Base-by-base conservation (phyloP, 1,140 invertebrate genomes). In the Drosophila sturtevanti region DNA sequence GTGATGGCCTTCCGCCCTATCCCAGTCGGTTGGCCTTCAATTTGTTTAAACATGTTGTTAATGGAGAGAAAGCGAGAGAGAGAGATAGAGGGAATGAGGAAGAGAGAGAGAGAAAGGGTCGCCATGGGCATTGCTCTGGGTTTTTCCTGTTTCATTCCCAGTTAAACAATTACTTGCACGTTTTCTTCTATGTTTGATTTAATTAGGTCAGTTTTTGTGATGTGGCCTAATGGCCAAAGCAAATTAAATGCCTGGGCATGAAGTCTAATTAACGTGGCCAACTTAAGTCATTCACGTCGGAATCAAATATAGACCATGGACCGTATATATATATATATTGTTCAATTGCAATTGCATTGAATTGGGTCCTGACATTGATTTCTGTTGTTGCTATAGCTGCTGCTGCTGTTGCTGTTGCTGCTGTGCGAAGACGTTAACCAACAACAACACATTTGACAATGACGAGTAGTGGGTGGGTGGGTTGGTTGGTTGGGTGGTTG, bases 331-430 rank as follows among this genome's bases (percentile, higher is more conserved):
- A 31, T 38, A 63, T 51, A 31, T 38, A 27, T 18, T 67, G 54
- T 54, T 68, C 12, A 11, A 72, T 48, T 74, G 72, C 71, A 74
- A 34, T 65, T 31, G 27, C 61, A 48, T 48, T 31, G 51, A 44
- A 59, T 63, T 52, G 70, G 63, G 68, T 66, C 65, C 65, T 68
- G 76, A 79, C 82, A 86, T 82, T 86, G 82, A 86, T 82, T 87
- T 82, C 78, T 81, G 44, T 21, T 48, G 41, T 48, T 16, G 9
- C 21, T 48, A 4, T 10, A 10, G 9, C 11, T 31, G 27, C 6
- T 31, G 24, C 4, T 24, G 24, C 24, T 24, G 24, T 81, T 87
- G 79, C 78, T 81, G 44, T n/a, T 48, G 41, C 18, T 16, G 16
- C 18, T 48, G 9, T 18, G 9, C 4, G 41, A 21, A 48, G 16